These are phyloP conservation scores for Brachylomia viminalis DNA, from an alignment of 2,888 invertebrate genomes.

Conservation along the genomic window DNA sequence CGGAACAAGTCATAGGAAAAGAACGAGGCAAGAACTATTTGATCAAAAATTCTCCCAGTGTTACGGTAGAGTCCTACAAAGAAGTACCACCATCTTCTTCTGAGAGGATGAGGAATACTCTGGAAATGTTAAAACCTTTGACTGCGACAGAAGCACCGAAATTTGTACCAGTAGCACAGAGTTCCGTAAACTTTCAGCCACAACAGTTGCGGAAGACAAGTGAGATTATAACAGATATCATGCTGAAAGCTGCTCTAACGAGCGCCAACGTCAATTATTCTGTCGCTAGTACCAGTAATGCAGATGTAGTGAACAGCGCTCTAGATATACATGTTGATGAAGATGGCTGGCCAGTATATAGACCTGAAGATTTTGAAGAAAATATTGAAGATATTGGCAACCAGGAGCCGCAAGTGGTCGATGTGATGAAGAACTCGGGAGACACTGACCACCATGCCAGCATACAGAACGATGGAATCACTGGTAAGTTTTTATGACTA, in stretches of 20 bases:
- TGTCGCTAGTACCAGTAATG: slow-evolving; percentile 70
- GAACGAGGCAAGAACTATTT: slow-evolving; percentile 70
- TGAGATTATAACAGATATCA: slow-evolving; percentile 70
- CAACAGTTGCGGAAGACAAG: slow-evolving; percentile 68
- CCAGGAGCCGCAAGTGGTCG: slow-evolving; percentile 70
- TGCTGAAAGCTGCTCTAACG: slow-evolving; percentile 62
- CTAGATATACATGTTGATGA: slow-evolving; percentile 82
- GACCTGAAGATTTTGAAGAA: slow-evolving; percentile 86
- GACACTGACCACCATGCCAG: slow-evolving; percentile 88
- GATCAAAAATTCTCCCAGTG: slow-evolving; percentile 74
- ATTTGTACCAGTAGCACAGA: slow-evolving; percentile 74
- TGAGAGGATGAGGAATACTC: slow-evolving; percentile 80
- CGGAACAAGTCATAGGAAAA: slow-evolving; percentile 71
- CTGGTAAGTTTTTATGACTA: slow-evolving; percentile 78
- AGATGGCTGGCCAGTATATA: slow-evolving; percentile 90
- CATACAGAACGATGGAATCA: slow-evolving; percentile 93
- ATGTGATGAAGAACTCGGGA: slow-evolving; percentile 83
- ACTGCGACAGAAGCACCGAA: slow-evolving; percentile 71
- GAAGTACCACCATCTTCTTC: slow-evolving; percentile 75
- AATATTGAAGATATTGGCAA: slow-evolving; percentile 67
- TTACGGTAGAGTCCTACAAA: slow-evolving; percentile 66
- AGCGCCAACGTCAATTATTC: slow-evolving; percentile 69
- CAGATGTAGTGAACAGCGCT: slow-evolving; percentile 65
- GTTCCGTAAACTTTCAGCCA: slow-evolving; percentile 85
- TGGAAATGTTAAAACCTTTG: slow-evolving; percentile 81